Base-by-base conservation (phyloP, 2,113 vertebrate species). In the Cromileptes altivelis region DNA sequence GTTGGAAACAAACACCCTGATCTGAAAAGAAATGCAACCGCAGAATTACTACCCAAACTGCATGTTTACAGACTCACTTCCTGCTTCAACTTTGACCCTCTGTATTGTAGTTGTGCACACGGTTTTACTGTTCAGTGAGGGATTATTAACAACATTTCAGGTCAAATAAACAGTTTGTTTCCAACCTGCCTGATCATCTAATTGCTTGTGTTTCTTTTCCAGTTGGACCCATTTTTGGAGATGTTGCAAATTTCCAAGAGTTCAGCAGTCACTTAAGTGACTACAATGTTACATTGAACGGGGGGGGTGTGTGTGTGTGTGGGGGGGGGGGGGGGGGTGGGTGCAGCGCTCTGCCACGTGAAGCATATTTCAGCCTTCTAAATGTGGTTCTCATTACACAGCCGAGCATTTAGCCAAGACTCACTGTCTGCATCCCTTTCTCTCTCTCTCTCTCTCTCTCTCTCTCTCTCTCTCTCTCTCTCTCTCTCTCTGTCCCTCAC, bases 351-450 rank as follows among this genome's bases (percentile, higher is more conserved):
- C 92, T 92, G 96, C 96, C 96, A 96, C 95, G 88, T 95, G 94
- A 96, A 95, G 95, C 92, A 93, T 93, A 92, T 96, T 96, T 96
- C 94, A 91, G 91, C 71, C 84, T 70, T 94, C 94, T 85, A 96
- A 97, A 97, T 97, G 96, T 96, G 96, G 94, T 96, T 97, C 95
- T 95, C 95, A 94, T 97, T 96, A 96, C 93, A 94, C 90, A 90
- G 82, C 95, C 94, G 94, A 95, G 93, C 92, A 87, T 96, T 96
- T 94, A 95, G 95, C 94, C 83, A 93, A 96, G 91, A 92, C 95
- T 94, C 90, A 94, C 93, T 95, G 93, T 92, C 94, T 96, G 88
- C 94, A 92, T 93, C 81, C 18, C 92, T 47, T 94, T 61, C 91
- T 91, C 85, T 94, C 93, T 68, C 27, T 50, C 56, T 27, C 27